Conservation (phyloP, 1,140 invertebrate genomes). For the Nebria ingens region DNA sequence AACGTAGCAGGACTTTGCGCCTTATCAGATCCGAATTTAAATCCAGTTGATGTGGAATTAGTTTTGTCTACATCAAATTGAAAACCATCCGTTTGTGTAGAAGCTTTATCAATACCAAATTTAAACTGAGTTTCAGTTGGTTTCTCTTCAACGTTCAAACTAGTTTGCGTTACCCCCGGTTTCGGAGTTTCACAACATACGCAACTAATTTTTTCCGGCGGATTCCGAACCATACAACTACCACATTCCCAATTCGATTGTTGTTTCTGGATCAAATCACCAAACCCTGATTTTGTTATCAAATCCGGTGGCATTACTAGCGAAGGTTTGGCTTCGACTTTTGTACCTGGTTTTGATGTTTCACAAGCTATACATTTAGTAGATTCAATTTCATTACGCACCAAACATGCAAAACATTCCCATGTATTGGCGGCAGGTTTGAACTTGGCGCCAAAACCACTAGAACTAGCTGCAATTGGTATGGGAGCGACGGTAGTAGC, state of each 20-base stretch:
- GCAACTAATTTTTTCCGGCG: conserved; percentile 44
- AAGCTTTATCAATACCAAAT: conserved; percentile 11
- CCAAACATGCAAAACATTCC: conserved; percentile 45
- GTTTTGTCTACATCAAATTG: conserved; percentile 12
- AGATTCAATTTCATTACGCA: conserved; percentile 41
- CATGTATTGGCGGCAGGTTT: conserved; percentile 31
- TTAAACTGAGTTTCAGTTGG: conserved; percentile 15
- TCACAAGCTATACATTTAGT: conserved; percentile 32
- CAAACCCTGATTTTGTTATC: conserved; percentile 13
- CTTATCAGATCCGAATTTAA: conserved; percentile 39
- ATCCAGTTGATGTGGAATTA: conserved; percentile 14
- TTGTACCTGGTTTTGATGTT: conserved; percentile 23
- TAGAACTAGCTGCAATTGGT: too few relatives aligned
- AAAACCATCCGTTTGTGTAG: conserved; percentile 11
- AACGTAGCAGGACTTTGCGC: conserved; percentile 21
- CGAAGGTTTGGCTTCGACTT: conserved; percentile 20
- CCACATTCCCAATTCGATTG: conserved; percentile 42
- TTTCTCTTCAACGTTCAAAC: too few relatives aligned
- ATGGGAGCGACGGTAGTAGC: background rate
- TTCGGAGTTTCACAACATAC: conserved; percentile 49
- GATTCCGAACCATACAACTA: conserved; percentile 54
- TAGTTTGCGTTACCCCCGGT: conserved; percentile 27
- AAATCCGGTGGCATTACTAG: conserved; percentile 25
- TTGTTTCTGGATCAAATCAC: conserved; percentile 16
- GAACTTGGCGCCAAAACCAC: conserved; percentile 23